Evolutionary conservation across 2,888 invertebrate species (phyloP).

Genomic region (Eupithecia dodoneata): DNA sequence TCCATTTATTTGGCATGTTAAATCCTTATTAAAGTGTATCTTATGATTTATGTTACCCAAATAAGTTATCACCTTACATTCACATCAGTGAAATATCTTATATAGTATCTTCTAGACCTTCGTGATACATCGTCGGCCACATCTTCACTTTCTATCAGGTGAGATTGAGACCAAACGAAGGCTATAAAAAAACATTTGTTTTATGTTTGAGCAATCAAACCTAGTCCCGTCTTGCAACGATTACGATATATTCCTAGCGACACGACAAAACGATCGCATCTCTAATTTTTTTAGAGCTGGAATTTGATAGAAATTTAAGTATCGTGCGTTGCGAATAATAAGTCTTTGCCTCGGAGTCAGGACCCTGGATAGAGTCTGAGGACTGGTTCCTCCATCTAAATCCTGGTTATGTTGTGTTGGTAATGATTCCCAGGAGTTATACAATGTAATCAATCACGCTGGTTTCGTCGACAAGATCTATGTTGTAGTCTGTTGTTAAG

Average conservation of each 20-base stretch:
- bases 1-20: conserved; percentile 74
- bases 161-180: too few species aligned
- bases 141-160: too few species aligned
- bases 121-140: too few species aligned
- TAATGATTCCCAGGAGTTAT: conserved; percentile 60
- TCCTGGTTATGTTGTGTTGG: conserved; percentile 31
- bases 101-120: too few species aligned
- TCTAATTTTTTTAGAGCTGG: neutral
- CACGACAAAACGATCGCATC: neutral
- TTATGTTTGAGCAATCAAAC: neutral
- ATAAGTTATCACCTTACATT: conserved; percentile 12
- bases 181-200: neutral
- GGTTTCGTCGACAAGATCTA: conserved; percentile 78
- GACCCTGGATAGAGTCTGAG: neutral
- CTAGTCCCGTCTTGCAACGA: neutral
- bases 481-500: conserved; percentile 84
- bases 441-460: conserved; percentile 65
- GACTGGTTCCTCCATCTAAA: neutral
- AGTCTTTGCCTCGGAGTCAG: neutral
- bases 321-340: neutral
- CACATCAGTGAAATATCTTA: too few species aligned
- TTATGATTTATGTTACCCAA: conserved; percentile 4
- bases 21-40: conserved; percentile 36
- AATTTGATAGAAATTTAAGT: neutral
- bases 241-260: neutral